Evolutionary conservation across 2,113 vertebrate species (phyloP).

Genomic region (Pangasianodon hypophthalmus): DNA sequence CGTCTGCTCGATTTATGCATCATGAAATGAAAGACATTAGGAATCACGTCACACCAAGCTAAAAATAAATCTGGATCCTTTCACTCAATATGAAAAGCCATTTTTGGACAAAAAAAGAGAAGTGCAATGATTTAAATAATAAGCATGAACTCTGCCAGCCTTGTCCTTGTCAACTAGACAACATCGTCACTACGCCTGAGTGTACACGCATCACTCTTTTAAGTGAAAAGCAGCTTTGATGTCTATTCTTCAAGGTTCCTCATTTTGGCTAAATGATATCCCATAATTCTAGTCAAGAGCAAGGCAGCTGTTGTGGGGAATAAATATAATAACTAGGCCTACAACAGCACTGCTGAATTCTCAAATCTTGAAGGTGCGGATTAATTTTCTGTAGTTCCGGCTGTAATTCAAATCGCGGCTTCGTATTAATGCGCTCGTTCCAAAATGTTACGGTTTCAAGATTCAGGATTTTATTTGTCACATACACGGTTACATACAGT

Average conservation of each 20-base stretch:
- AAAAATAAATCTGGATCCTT: conserved; percentile 23
- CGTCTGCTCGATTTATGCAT: conserved; percentile 23
- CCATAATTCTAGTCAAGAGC: not conserved
- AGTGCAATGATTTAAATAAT: not conserved
- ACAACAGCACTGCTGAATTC: not conserved
- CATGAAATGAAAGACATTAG: conserved; percentile 30
- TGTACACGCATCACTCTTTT: not conserved
- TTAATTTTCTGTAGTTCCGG: not conserved
- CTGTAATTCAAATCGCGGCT: not conserved
- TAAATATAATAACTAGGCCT: too few species aligned
- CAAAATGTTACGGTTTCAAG: not conserved
- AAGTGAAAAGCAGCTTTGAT: not conserved
- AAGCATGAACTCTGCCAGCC: not conserved
- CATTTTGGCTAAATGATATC: not conserved
- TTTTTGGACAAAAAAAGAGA: not conserved
- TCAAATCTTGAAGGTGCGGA: not conserved
- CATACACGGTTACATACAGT: too few species aligned
- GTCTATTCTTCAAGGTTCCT: not conserved
- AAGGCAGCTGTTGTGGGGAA: not conserved
- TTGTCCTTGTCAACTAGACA: not conserved
- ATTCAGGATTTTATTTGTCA: too few species aligned
- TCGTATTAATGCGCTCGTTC: not conserved
- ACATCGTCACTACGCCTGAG: not conserved
- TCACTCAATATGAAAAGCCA: not conserved
- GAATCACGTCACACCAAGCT: not conserved